phyloP scores from a whole-genome alignment of 2,888 invertebrate species.

The Deroplatys truncata region DNA sequence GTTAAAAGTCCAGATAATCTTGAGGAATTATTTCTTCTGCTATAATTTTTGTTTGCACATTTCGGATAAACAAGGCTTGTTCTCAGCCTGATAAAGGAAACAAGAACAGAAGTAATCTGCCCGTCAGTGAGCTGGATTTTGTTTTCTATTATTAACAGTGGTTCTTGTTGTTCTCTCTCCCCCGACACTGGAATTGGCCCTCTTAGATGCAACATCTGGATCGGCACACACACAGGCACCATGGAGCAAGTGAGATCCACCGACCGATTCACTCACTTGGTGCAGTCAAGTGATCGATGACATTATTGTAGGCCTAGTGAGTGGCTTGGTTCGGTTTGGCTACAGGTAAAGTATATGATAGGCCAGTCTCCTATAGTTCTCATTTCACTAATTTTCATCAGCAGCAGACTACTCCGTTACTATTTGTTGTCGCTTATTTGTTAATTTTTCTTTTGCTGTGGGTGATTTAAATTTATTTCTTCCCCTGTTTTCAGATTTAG shows the following conservation, averaged over 20 bases:
- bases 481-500: neutral
- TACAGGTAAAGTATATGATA: slow-evolving; percentile 48
- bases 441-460: neutral
- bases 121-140: slow-evolving; percentile 12
- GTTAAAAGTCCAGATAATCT: too few relatives aligned
- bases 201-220: slow-evolving; percentile 27
- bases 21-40: too few relatives aligned
- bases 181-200: slow-evolving; percentile 30
- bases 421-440: neutral
- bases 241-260: slow-evolving; percentile 4
- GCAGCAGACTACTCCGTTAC: neutral
- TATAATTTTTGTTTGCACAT: too few relatives aligned
- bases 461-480: neutral
- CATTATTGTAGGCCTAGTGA: slow-evolving; percentile 27
- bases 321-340: slow-evolving; percentile 23
- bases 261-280: slow-evolving; percentile 17
- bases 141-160: slow-evolving; percentile 20
- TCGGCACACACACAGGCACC: neutral
- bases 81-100: neutral
- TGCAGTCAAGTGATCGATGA: slow-evolving; percentile 13
- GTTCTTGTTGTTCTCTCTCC: slow-evolving; percentile 23
- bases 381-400: slow-evolving; percentile 3
- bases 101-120: slow-evolving; percentile 1
- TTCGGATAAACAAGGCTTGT: slow-evolving; percentile 1
- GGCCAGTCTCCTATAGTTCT: slow-evolving; percentile 42